Conservation (phyloP, 2,113 vertebrate genomes). For the Rhinoptilus africanus region DNA sequence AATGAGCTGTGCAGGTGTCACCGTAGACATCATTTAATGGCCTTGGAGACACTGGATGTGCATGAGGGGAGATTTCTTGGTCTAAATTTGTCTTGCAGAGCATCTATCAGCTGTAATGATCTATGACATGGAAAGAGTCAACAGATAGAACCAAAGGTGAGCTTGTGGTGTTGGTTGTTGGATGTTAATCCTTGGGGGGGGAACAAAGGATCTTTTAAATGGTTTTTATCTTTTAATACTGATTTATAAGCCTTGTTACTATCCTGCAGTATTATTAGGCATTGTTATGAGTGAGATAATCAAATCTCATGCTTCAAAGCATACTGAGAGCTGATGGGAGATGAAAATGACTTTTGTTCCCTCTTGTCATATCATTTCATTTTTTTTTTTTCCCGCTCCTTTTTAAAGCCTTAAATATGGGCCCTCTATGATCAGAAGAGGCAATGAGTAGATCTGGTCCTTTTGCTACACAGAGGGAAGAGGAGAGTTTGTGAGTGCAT, state of each 20-base stretch:
- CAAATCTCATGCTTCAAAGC: conserved; percentile 10
- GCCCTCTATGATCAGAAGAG: not conserved
- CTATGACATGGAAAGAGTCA: not conserved
- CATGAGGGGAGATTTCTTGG: not conserved
- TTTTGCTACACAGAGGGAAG: not conserved
- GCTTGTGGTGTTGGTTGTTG: not conserved
- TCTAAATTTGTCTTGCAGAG: not conserved
- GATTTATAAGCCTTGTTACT: not conserved
- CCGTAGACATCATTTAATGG: not conserved
- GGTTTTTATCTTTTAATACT: not conserved
- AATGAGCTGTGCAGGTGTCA: not conserved
- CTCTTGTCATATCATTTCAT: not conserved
- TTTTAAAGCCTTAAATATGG: not conserved
- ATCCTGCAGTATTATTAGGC: not conserved
- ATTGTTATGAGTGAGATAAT: not conserved
- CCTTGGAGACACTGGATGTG: not conserved
- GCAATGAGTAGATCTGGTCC: not conserved
- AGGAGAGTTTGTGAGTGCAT: not conserved
- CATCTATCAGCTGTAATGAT: not conserved
- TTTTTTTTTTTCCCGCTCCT: not conserved
- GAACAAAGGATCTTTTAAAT: not conserved
- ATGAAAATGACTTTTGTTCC: not conserved
- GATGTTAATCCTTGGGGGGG: not conserved
- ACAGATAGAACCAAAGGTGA: not conserved
- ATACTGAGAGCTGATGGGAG: not conserved